A percentile compares a stretch with the other conserved stretches of the same genome.
phyloP scores from a whole-genome alignment of 1,140 invertebrate genomes.

The Trinorchestia longiramus region DNA sequence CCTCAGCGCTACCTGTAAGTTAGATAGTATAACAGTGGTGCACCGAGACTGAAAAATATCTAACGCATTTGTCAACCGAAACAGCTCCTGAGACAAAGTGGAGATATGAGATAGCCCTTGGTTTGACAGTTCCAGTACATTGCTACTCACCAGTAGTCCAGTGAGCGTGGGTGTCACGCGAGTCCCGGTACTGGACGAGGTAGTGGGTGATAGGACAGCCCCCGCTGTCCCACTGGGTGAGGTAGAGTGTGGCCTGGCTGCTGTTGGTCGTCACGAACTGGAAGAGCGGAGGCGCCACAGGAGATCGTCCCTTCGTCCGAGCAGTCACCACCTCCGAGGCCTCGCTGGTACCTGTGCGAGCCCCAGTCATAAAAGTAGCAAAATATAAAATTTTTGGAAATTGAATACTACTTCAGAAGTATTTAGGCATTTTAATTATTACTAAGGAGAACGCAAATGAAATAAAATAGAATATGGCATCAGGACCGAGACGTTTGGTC shows the following conservation, averaged over 20 bases:
- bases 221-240: conserved; percentile 55
- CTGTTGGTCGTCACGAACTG: conserved; percentile 57
- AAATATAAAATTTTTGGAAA: neutral
- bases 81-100: neutral
- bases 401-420: neutral
- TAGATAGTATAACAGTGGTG: conserved; percentile 88
- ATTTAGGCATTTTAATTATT: neutral
- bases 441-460: neutral
- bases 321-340: conserved; percentile 82
- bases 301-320: conserved; percentile 48
- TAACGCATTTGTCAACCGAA: too few relatives aligned
- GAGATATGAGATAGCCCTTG: neutral
- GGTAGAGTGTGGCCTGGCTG: conserved; percentile 54
- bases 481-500: too few relatives aligned
- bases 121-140: neutral
- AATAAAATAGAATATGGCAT: neutral
- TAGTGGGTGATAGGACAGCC: conserved; percentile 56
- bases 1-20: too few relatives aligned
- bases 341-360: conserved; percentile 30
- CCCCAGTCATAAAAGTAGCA: too few relatives aligned
- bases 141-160: neutral
- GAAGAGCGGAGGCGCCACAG: conserved; percentile 53
- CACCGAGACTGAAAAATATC: neutral
- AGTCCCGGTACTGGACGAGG: conserved; percentile 62
- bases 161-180: neutral